Conservation (phyloP, 2,797 vertebrate species). For the Esox masquinongy region DNA sequence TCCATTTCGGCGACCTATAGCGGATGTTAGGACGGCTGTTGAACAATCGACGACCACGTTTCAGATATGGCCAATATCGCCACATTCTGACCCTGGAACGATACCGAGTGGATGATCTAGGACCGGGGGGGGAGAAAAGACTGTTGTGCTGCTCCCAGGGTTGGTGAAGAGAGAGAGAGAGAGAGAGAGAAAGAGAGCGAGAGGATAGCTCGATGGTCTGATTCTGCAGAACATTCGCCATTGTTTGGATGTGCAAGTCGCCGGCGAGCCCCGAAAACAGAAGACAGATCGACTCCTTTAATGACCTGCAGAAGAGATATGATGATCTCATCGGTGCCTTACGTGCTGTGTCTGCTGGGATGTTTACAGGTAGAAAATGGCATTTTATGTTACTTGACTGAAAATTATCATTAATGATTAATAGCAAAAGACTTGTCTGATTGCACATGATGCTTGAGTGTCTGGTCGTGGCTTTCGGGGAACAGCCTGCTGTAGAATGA, state of each 20-base stretch:
- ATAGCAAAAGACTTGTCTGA: neutral
- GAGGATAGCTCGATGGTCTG: constrained; percentile 46
- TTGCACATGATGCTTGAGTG: neutral
- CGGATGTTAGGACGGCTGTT: constrained; percentile 28
- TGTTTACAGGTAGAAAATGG: constrained; percentile 63
- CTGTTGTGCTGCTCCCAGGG: constrained; percentile 31
- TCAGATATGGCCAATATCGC: constrained; percentile 27
- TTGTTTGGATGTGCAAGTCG: constrained; percentile 75
- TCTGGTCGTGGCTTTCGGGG: neutral
- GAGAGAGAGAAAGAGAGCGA: constrained; percentile 9
- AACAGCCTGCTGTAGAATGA: neutral
- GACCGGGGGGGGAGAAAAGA: neutral
- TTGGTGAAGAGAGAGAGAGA: constrained; percentile 18
- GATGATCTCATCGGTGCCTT: constrained; percentile 50
- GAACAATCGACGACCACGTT: constrained; percentile 9
- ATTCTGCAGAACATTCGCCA: constrained; percentile 68
- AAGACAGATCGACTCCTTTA: constrained; percentile 8
- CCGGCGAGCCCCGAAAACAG: constrained; percentile 42
- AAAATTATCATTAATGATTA: neutral
- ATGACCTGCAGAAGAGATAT: constrained; percentile 9
- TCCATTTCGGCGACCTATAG: constrained; percentile 56
- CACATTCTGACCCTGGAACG: constrained; percentile 21
- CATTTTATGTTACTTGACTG: neutral
- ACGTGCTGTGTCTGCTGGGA: constrained; percentile 45
- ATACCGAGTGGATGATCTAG: neutral